Conservation (phyloP, 2,888 invertebrate species). For the Spodoptera littoralis region DNA sequence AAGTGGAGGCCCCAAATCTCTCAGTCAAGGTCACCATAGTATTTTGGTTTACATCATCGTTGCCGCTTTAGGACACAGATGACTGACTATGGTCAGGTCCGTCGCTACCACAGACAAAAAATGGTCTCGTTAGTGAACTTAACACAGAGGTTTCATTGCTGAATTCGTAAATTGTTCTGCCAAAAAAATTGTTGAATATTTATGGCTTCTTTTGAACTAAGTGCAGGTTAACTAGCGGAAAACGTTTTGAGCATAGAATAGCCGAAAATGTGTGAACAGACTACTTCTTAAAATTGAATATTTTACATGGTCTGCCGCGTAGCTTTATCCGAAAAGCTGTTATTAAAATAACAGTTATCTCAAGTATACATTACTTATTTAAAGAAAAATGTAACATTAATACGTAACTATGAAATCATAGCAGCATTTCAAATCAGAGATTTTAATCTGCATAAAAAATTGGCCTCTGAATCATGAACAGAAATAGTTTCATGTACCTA, state of each 20-base stretch:
- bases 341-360: slow-evolving; percentile 1
- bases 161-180: slow-evolving; percentile 14
- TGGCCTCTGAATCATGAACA: slow-evolving; percentile 45
- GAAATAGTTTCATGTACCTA: slow-evolving; percentile 41
- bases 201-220: slow-evolving; percentile 12
- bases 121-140: slow-evolving; percentile 27
- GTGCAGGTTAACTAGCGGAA: slow-evolving; percentile 5
- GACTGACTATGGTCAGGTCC: slow-evolving; percentile 64
- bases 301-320: slow-evolving; percentile 28
- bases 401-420: slow-evolving; percentile 13
- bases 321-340: slow-evolving; percentile 11
- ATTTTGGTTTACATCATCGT: slow-evolving; percentile 75
- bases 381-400: not conserved
- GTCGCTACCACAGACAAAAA: slow-evolving; percentile 36
- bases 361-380: slow-evolving; percentile 1
- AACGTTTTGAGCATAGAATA: not conserved
- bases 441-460: slow-evolving; percentile 46
- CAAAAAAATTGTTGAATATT: slow-evolving; percentile 30
- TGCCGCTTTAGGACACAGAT: slow-evolving; percentile 69
- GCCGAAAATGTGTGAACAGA: slow-evolving; percentile 20
- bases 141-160: slow-evolving; percentile 17
- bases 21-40: slow-evolving; percentile 72
- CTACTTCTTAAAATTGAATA: slow-evolving; percentile 12
- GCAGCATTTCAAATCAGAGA: slow-evolving; percentile 42
- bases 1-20: slow-evolving; percentile 61